phyloP scores from a whole-genome alignment of 2,888 invertebrate species.

The Ophioninae sp. region DNA sequence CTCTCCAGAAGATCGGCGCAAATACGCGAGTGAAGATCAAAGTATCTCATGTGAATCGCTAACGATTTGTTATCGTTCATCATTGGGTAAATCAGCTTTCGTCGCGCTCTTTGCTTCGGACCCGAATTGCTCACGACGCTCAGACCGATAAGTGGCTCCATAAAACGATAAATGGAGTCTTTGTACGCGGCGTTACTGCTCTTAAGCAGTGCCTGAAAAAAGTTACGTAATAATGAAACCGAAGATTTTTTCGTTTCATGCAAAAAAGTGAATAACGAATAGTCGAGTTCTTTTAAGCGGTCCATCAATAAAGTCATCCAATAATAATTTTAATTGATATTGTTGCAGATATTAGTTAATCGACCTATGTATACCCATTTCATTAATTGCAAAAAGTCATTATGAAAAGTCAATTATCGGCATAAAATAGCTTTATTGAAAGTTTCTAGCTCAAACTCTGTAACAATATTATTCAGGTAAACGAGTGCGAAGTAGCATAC shows the following conservation, averaged over 20 bases:
- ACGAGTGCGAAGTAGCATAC: constrained; percentile 43
- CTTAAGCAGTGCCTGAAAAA: constrained; percentile 62
- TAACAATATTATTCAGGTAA: background rate
- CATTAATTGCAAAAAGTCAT: too few relatives aligned
- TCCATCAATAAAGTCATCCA: too few relatives aligned
- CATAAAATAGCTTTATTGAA: background rate
- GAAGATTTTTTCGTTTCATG: too few relatives aligned
- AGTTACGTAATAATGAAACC: too few relatives aligned
- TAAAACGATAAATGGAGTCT: constrained; percentile 63
- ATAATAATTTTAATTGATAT: too few relatives aligned
- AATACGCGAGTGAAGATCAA: constrained; percentile 62
- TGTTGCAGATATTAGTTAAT: too few relatives aligned
- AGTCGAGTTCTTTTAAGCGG: too few relatives aligned
- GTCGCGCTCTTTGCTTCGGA: constrained; percentile 56
- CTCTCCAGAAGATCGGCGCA: constrained; percentile 63
- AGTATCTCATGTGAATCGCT: constrained; percentile 57
- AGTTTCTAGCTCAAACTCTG: background rate
- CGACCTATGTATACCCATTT: too few relatives aligned
- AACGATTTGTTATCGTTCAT: constrained; percentile 60
- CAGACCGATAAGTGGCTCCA: constrained; percentile 67
- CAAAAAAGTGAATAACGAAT: too few relatives aligned
- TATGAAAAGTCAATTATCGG: too few relatives aligned
- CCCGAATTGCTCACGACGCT: constrained; percentile 68
- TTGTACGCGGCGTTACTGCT: constrained; percentile 66
- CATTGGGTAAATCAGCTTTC: constrained; percentile 60